A percentile compares a stretch with the other conserved stretches of the same genome.
Evolutionary conservation across 2,113 vertebrate species (phyloP).

Genomic region (Pseudorasbora parva): DNA sequence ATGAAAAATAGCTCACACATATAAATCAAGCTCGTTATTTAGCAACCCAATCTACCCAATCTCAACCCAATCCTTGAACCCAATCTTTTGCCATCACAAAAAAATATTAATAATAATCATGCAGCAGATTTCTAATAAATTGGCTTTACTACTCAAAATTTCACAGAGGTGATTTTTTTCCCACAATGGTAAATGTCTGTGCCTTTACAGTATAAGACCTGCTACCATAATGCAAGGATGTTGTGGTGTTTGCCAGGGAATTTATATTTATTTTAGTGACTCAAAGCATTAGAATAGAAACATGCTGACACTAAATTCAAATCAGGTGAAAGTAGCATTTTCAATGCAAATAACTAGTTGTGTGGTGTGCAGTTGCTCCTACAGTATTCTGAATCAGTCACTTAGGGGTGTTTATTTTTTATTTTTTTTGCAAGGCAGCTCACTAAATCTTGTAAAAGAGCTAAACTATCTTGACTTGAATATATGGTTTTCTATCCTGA

Average conservation of each 20-base stretch:
- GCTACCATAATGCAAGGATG: neutral
- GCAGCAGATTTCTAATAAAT: too few species aligned
- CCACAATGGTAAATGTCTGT: too few species aligned
- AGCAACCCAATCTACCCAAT: too few species aligned
- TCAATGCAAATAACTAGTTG: neutral
- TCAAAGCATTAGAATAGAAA: too few species aligned
- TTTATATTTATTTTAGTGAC: too few species aligned
- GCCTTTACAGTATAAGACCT: neutral
- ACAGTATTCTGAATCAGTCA: neutral
- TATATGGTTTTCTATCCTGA: neutral
- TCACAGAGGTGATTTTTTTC: too few species aligned
- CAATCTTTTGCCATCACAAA: too few species aligned
- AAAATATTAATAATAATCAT: too few species aligned
- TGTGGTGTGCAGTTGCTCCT: neutral
- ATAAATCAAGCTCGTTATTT: too few species aligned
- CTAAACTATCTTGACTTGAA: neutral
- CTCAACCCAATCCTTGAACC: too few species aligned
- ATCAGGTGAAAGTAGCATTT: neutral
- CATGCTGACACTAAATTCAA: neutral
- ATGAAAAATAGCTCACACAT: neutral
- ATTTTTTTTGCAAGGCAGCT: neutral
- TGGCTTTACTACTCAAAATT: too few species aligned
- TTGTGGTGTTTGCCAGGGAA: too few species aligned
- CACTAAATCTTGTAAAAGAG: neutral
- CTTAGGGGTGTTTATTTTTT: neutral